These are phyloP conservation scores for Nasonia giraulti DNA, from an alignment of 1,140 invertebrate genomes.

Conservation along the genomic window DNA sequence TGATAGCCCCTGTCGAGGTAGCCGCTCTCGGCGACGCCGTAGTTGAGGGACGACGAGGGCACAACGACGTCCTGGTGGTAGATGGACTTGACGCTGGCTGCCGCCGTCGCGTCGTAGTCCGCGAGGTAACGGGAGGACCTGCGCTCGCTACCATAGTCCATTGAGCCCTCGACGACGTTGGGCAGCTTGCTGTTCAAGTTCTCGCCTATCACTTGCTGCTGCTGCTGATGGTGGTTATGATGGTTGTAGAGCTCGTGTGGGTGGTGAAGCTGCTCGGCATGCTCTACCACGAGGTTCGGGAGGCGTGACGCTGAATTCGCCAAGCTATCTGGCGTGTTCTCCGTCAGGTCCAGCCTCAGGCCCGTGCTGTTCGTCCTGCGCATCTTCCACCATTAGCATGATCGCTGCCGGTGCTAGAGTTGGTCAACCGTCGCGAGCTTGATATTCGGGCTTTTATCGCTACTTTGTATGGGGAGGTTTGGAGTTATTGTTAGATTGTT, in stretches of 20 bases:
- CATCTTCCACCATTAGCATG: constrained; percentile 72
- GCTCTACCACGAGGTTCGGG: constrained; percentile 71
- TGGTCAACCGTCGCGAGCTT: not conserved
- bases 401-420: constrained; percentile 54
- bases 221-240: constrained; percentile 45
- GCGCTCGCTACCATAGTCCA: constrained; percentile 78
- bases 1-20: constrained; percentile 58
- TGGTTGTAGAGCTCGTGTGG: not conserved
- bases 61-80: constrained; percentile 34
- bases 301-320: constrained; percentile 60
- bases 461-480: not conserved
- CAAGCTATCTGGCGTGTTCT: constrained; percentile 73
- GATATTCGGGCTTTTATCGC: not conserved
- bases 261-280: constrained; percentile 63
- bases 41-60: constrained; percentile 39
- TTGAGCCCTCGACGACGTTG: constrained; percentile 76
- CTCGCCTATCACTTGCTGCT: constrained; percentile 61
- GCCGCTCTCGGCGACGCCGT: constrained; percentile 56
- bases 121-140: constrained; percentile 73
- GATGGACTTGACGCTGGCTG: constrained; percentile 24
- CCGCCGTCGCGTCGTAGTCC: constrained; percentile 60
- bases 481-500: constrained; percentile 7
- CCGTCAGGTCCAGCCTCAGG: constrained; percentile 72
- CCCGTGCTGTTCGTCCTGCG: constrained; percentile 70
- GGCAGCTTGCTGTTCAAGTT: constrained; percentile 73